Conservation (phyloP, 2,888 invertebrate genomes). For the Megalurothrips usitatus region DNA sequence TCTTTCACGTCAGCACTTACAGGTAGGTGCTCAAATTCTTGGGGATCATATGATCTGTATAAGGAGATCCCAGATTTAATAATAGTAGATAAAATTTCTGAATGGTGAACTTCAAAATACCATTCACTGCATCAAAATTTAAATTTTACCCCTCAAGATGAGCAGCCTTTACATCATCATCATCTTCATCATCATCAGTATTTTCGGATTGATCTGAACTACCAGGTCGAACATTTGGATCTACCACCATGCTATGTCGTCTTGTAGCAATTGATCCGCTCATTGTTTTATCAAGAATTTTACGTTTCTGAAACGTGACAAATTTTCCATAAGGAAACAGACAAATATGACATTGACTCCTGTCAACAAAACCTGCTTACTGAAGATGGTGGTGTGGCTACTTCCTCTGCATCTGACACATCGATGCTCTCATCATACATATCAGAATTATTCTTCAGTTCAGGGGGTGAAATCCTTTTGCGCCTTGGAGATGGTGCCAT, state of each 20-base stretch:
- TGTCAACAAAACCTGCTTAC: conserved; percentile 17
- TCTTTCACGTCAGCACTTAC: conserved; percentile 83
- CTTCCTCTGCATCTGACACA: conserved; percentile 55
- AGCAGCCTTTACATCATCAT: conserved; percentile 42
- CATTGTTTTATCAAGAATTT: not conserved
- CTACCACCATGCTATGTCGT: not conserved
- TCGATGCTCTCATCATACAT: conserved; percentile 59
- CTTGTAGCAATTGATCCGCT: not conserved
- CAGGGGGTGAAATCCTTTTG: not conserved
- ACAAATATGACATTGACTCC: not conserved
- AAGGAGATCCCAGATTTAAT: conserved; percentile 28
- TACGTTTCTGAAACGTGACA: not conserved
- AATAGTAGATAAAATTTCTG: not conserved
- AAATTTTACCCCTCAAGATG: conserved; percentile 39
- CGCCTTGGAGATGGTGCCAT: not conserved
- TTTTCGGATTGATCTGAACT: conserved; percentile 37
- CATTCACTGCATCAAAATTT: not conserved
- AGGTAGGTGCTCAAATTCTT: conserved; percentile 74
- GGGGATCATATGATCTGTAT: conserved; percentile 66
- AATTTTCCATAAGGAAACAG: not conserved
- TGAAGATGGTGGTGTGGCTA: conserved; percentile 49
- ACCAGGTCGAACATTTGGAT: not conserved
- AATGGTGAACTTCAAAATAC: conserved; percentile 36
- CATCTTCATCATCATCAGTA: conserved; percentile 42
- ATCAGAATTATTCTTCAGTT: not conserved